A percentile compares a stretch with the other conserved stretches of the same genome.
These are phyloP conservation scores for Noctua fimbriata DNA, from an alignment of 2,888 invertebrate species.

Conservation along the genomic window DNA sequence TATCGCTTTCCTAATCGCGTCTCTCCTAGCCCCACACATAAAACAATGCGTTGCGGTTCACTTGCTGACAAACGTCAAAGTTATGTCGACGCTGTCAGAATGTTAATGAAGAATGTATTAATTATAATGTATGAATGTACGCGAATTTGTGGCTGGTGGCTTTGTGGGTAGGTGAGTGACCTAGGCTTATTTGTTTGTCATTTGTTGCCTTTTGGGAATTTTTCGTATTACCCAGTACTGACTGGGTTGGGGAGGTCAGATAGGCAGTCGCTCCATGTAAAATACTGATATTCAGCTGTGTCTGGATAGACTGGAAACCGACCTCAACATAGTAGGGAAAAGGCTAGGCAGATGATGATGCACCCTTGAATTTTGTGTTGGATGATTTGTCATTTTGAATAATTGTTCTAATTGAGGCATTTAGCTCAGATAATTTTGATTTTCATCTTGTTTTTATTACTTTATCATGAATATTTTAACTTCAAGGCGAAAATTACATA, in stretches of 20 bases:
- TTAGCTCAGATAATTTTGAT: background rate
- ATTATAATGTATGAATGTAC: constrained; percentile 30
- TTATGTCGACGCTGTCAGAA: constrained; percentile 39
- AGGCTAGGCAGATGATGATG: background rate
- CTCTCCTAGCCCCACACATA: constrained; percentile 11
- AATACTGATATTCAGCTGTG: background rate
- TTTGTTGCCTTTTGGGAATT: background rate
- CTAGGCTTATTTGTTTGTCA: constrained; percentile 8
- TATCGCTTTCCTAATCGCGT: constrained; percentile 1
- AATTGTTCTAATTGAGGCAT: background rate
- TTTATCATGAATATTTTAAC: background rate
- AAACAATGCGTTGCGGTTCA: constrained; percentile 32
- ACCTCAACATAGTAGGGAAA: background rate
- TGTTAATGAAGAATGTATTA: constrained; percentile 29
- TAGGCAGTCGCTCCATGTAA: background rate
- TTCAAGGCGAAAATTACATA: background rate
- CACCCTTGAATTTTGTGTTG: background rate
- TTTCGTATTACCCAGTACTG: background rate
- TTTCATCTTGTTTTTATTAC: background rate
- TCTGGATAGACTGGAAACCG: background rate
- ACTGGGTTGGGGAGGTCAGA: background rate
- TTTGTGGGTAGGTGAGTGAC: constrained; percentile 15
- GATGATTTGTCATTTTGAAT: background rate
- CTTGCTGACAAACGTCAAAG: constrained; percentile 44
- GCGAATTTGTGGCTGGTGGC: constrained; percentile 18